These are phyloP conservation scores for Lepus timidus DNA, from an alignment of 2,113 vertebrate genomes.

Conservation along the genomic window DNA sequence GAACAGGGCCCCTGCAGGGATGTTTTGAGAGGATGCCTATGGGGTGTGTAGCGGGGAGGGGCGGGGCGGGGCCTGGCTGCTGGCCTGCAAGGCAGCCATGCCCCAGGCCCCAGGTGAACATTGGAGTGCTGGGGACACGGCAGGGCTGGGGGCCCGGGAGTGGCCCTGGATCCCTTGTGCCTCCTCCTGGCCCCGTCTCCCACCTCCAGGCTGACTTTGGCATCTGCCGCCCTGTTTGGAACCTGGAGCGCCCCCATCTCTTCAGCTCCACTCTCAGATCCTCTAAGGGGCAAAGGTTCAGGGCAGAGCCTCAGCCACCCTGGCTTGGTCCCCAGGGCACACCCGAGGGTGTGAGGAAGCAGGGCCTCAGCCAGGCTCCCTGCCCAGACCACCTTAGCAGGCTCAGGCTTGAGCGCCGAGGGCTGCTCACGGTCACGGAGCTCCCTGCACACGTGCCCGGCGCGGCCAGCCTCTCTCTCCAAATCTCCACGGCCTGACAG, in stretches of 20 bases:
- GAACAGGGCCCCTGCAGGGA: not conserved
- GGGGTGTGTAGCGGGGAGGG: too few species aligned
- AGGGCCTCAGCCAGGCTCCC: not conserved
- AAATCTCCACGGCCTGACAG: not conserved
- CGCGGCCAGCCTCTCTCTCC: not conserved
- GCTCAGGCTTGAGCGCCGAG: too few species aligned
- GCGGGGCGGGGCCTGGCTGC: too few species aligned
- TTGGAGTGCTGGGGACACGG: fast-evolving
- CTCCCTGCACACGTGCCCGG: too few species aligned
- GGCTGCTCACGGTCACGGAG: too few species aligned
- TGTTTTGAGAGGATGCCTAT: not conserved
- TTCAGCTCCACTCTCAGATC: not conserved
- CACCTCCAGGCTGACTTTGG: not conserved
- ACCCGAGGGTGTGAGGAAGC: not conserved
- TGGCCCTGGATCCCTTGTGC: not conserved
- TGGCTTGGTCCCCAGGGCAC: not conserved
- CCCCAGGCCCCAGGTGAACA: not conserved
- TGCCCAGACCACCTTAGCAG: too few species aligned
- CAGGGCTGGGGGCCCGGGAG: not conserved
- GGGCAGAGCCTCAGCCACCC: not conserved
- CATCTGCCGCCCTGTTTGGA: not conserved
- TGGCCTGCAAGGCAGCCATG: not conserved
- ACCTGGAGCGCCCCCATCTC: not conserved
- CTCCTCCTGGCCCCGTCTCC: not conserved
- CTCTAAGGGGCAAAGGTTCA: not conserved